Evolutionary conservation across 2,113 vertebrate genomes (phyloP), one percentile per base, ranked within the genome.

Genomic region (Coregonus clupeaformis): DNA sequence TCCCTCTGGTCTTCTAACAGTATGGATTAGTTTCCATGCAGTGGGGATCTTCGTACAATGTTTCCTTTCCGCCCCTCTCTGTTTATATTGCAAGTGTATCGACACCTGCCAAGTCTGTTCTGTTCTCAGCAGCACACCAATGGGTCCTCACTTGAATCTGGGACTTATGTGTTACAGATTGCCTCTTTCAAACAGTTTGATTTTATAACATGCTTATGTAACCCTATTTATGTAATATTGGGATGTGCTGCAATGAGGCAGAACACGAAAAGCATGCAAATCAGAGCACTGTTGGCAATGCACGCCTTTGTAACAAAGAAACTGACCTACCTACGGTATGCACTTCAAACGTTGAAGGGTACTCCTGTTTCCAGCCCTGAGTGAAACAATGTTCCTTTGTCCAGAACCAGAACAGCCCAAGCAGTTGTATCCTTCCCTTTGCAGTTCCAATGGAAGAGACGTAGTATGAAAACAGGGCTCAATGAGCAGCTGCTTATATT

Each of bases 401-500:
- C 77, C 65, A 30, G 49, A 25, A 45, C 14, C 68, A 30, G 59
- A 25, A 45, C n/a, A 69, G 42, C 49, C 72, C 52, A 75, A 71
- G 29, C 30, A 29, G 62, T 63, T 69, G 22, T 45, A 67, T 30
- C 64, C 7, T 49, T 72, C 68, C 70, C 67, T 68, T 71, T 75
- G 45, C 71, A 36, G 69, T 70, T 59, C 73, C 27, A 42, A 42
- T 6, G 59, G 16, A 55, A 70, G 1, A 45, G 32, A 74, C 66
- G 9, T 30, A 20, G 14, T 60, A 62, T 73, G 25, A 49, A 82
- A 73, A 73, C 69, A 69, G 7, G 32, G 67, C 32, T 67, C 32
- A 13, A 4, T 70, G 36, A 11, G 72, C 67, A 68, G 69, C 75
- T 75, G 74, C 11, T 87, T 81, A 80, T 87, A 82, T 88, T 77